A percentile compares a stretch with the other conserved stretches of the same genome.
Conservation (phyloP, 2,888 invertebrate genomes). For the Habroteleia sp. region DNA sequence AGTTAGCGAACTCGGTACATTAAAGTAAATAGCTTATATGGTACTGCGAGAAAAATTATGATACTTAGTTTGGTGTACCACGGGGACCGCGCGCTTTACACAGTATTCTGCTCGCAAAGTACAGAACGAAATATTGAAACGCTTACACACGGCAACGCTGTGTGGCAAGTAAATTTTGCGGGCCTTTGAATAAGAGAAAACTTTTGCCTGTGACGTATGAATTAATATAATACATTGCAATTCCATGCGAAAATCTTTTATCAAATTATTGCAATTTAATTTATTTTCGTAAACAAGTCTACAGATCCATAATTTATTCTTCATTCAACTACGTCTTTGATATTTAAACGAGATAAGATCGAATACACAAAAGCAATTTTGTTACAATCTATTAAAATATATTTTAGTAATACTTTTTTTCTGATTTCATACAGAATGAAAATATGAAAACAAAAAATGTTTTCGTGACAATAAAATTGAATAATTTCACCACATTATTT, state of each 20-base stretch:
- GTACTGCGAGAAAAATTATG: constrained; percentile 49
- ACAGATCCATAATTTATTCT: no score
- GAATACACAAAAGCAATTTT: no score
- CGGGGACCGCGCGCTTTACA: constrained; percentile 36
- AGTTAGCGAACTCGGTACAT: constrained; percentile 54
- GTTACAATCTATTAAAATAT: no score
- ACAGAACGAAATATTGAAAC: constrained; percentile 44
- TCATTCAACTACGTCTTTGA: no score
- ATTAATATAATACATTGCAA: constrained; percentile 47
- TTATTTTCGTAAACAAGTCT: no score
- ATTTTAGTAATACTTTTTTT: no score
- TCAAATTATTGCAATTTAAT: constrained; percentile 24
- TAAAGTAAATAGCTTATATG: constrained; percentile 58
- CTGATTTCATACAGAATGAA: no score
- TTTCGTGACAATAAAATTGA: no score
- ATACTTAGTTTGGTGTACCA: constrained; percentile 45
- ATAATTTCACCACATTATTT: no score
- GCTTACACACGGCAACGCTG: constrained; percentile 34
- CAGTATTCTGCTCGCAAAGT: constrained; percentile 39
- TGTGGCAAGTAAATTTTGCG: constrained; percentile 36
- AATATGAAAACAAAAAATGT: no score
- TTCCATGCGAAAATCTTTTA: constrained; percentile 7
- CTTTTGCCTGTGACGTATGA: constrained; percentile 26
- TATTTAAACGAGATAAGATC: no score
- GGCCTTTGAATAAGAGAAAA: constrained; percentile 30